Percentiles rank a stretch among this genome's conserved stretches.
Conservation (phyloP, 1,140 invertebrate genomes). For the Periplaneta americana region DNA sequence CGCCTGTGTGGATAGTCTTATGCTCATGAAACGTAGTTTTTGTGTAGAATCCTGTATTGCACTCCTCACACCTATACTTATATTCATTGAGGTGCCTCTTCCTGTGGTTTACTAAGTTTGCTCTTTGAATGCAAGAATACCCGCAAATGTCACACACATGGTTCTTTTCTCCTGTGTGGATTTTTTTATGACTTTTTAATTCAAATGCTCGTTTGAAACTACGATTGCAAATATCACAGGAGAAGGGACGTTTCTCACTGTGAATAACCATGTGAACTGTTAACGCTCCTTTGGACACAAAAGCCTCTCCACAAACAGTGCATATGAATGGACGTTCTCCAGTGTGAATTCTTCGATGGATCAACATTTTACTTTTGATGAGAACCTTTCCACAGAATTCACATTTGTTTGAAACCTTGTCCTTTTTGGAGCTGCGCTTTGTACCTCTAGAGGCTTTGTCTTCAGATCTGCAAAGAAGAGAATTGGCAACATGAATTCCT, state of each 20-base stretch:
- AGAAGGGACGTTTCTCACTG: constrained; percentile 39
- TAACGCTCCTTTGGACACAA: constrained; percentile 36
- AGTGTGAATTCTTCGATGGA: constrained; percentile 41
- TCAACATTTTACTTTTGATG: constrained; percentile 14
- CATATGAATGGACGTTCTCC: constrained; percentile 67
- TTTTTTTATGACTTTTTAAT: constrained; percentile 35
- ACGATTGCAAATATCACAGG: constrained; percentile 41
- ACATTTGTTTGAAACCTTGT: constrained; percentile 8
- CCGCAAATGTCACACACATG: constrained; percentile 33
- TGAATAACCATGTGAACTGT: constrained; percentile 43
- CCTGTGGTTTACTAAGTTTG: constrained; percentile 28
- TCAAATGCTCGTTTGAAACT: constrained; percentile 42
- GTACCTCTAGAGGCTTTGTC: not conserved
- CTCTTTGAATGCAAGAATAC: constrained; percentile 27
- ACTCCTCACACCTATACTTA: constrained; percentile 27
- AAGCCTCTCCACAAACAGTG: constrained; percentile 57
- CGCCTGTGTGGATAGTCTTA: constrained; percentile 52
- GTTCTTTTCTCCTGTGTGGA: constrained; percentile 30
- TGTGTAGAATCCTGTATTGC: constrained; percentile 37
- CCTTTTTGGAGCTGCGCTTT: constrained; percentile 1
- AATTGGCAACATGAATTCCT: not conserved
- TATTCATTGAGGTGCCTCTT: constrained; percentile 28
- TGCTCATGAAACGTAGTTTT: constrained; percentile 53
- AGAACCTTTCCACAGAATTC: constrained; percentile 59
- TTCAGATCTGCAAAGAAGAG: constrained; percentile 11